Base-by-base conservation (phyloP, 2,888 invertebrate species). In the Cerastis leucographa region DNA sequence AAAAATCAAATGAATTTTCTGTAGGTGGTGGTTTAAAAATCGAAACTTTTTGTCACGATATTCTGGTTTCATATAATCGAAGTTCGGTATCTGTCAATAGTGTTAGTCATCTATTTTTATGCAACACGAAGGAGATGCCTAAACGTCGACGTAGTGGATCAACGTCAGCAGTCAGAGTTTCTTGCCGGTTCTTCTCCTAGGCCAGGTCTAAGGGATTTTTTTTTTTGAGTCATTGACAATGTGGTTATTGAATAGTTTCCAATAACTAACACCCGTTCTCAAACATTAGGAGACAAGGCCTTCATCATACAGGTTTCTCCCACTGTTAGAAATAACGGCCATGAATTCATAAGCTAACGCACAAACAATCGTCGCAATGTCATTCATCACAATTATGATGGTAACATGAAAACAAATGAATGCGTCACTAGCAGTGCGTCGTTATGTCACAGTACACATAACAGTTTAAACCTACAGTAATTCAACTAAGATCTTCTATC, bases 341-440 rank as follows among this genome's bases (percentile, higher is more conserved):
- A 25, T 17, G 17, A 42, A 42, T 64, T 64, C 17, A 64, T 64
- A 42, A 64, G 12, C 44, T 35, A n/a, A 62, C 29, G 29, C 42
- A 64, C 40, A 51, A 44, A 70, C 5, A 51, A 51, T 14, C 51
- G 7, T 40, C 46, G 44, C 74, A 72, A 67, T 67, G 51, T 56
- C 69, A 84, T 72, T n/a, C 25, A 72, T 25, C 44, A 66, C 40
- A 42, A 74, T 71, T 35, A 70, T 22, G n/a, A 59, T 46, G 22
- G 17, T 40, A 42, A 64, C n/a, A 69, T 49, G 40, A 65, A 65
- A 49, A 71, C 59, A 62, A 70, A 64, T 14, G 46, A n/a, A n/a
- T 56, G 64, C 62, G 65, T 73, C 72, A 77, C 76, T 29, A 44
- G 22, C 29, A 42, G n/a, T 71, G 64, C 61, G 56, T 54, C 62